These are phyloP conservation scores for Alviniconcha marisindica DNA, from an alignment of 1,140 invertebrate genomes.

Conservation along the genomic window DNA sequence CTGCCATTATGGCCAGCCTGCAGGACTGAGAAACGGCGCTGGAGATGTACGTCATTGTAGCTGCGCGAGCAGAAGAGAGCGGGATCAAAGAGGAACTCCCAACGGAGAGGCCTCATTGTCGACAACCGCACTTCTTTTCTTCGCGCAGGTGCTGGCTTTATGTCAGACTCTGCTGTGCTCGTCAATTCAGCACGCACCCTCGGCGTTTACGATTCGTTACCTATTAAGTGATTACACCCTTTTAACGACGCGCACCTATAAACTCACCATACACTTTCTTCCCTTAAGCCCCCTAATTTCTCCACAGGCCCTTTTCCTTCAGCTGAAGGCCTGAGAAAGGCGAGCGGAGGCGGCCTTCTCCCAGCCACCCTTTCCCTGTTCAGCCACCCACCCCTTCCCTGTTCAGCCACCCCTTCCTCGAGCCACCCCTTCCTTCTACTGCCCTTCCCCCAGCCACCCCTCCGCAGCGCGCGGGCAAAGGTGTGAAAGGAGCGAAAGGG, in stretches of 20 bases:
- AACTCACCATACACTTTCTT: not conserved
- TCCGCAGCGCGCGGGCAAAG: not conserved
- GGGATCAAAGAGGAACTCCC: not conserved
- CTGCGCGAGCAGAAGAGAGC: not conserved
- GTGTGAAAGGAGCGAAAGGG: not conserved
- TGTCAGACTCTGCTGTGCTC: not conserved
- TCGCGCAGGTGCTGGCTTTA: not conserved
- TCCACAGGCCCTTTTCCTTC: not conserved
- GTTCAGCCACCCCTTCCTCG: no score
- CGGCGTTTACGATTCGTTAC: slow-evolving; percentile 7
- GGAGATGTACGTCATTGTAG: no score
- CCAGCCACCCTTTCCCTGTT: not conserved
- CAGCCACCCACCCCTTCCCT: not conserved
- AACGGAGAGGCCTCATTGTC: not conserved
- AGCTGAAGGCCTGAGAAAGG: not conserved
- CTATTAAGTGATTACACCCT: slow-evolving; percentile 22
- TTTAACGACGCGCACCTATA: slow-evolving; percentile 6
- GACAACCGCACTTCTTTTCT: not conserved
- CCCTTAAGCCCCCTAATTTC: not conserved
- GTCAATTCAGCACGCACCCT: not conserved
- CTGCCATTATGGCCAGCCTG: no score
- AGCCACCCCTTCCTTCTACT: no score
- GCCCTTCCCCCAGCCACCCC: not conserved
- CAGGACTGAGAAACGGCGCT: no score
- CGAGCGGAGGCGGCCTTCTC: no score